A percentile compares a stretch with the other conserved stretches of the same genome.
phyloP scores from a whole-genome alignment of 2,888 invertebrate genomes.

The Masnerella sp. region DNA sequence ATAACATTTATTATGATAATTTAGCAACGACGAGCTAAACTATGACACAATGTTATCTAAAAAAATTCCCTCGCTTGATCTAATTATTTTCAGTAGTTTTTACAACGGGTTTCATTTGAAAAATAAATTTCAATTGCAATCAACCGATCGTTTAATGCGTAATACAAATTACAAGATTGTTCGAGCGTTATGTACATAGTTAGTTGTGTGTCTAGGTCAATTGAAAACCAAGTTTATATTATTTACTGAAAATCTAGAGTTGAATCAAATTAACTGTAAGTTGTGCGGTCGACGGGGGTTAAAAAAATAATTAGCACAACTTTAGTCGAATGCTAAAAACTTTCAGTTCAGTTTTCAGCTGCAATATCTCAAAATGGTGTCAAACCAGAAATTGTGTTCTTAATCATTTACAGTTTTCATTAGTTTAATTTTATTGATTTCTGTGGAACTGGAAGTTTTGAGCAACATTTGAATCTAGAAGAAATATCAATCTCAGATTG shows the following conservation, averaged over 20 bases:
- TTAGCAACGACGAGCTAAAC: constrained; percentile 48
- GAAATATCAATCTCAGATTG: no score
- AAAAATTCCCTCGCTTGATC: constrained; percentile 23
- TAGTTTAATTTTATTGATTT: neutral
- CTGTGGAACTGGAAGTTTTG: constrained; percentile 28
- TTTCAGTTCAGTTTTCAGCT: constrained; percentile 31
- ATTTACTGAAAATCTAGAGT: constrained; percentile 14
- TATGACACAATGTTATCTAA: constrained; percentile 46
- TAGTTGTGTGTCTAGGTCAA: constrained; percentile 18
- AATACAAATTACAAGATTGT: constrained; percentile 55
- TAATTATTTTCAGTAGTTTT: constrained; percentile 13
- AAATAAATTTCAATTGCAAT: constrained; percentile 47
- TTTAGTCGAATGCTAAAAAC: constrained; percentile 27
- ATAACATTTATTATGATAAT: constrained; percentile 56
- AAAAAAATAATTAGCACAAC: constrained; percentile 48
- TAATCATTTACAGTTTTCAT: constrained; percentile 2
- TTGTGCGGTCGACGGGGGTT: constrained; percentile 38
- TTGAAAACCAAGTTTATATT: constrained; percentile 26
- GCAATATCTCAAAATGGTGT: no score
- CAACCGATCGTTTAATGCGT: constrained; percentile 24
- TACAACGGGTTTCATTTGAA: constrained; percentile 26
- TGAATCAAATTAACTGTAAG: constrained; percentile 13
- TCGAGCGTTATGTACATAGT: constrained; percentile 56
- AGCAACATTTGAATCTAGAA: constrained; percentile 16
- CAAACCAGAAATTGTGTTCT: neutral